Conservation (phyloP, 2,888 invertebrate species). For the Trimorus sp. region DNA sequence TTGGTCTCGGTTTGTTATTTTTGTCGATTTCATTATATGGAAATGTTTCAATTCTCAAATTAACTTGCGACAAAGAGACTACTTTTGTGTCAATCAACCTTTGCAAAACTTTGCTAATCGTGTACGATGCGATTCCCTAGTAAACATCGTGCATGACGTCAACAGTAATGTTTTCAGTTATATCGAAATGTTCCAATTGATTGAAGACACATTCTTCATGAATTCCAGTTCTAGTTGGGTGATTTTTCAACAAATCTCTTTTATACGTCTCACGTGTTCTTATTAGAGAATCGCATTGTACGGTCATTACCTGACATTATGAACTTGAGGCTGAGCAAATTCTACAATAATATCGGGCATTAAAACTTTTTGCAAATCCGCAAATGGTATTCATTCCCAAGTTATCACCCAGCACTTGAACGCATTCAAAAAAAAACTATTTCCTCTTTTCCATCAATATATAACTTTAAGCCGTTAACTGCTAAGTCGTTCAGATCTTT, state of each 20-base stretch:
- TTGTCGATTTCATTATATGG: background rate
- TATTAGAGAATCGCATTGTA: background rate
- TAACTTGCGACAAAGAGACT: background rate
- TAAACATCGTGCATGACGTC: background rate
- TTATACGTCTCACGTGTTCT: background rate
- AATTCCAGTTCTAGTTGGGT: background rate
- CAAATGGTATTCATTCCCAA: slow-evolving; percentile 33
- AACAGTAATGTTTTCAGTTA: slow-evolving; percentile 4
- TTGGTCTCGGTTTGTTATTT: too few species aligned
- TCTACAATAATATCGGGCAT: slow-evolving; percentile 13
- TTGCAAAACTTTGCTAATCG: background rate
- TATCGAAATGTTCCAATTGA: background rate
- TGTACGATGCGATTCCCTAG: background rate
- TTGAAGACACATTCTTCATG: slow-evolving; percentile 2
- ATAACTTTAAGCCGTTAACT: slow-evolving; percentile 39
- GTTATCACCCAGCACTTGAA: slow-evolving; percentile 61
- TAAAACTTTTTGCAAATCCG: slow-evolving; percentile 24
- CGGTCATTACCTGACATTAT: background rate
- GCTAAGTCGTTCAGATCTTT: slow-evolving; percentile 32
- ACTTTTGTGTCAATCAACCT: background rate
- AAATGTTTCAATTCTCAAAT: background rate
- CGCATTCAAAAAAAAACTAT: slow-evolving; percentile 55
- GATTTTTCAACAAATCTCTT: background rate
- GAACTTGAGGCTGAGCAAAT: background rate
- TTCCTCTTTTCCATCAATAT: slow-evolving; percentile 16